phyloP scores from a whole-genome alignment of 2,888 invertebrate genomes.

The Strigamia transsilvanica region DNA sequence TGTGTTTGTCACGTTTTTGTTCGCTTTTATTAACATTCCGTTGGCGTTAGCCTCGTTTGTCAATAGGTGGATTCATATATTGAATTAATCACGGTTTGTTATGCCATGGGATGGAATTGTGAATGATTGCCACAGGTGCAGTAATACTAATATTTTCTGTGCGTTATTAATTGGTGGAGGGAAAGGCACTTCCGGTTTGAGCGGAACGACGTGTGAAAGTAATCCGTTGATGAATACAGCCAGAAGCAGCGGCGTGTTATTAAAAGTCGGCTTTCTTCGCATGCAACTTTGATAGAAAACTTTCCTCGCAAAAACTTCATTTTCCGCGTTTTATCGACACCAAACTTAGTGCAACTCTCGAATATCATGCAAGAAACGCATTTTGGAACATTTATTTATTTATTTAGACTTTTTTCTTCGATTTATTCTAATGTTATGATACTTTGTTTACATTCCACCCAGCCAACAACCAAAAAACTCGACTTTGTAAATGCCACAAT shows the following conservation, averaged over 20 bases:
- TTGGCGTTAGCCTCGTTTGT: constrained; percentile 25
- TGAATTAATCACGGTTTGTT: constrained; percentile 19
- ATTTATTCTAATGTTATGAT: too few relatives aligned
- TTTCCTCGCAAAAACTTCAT: too few relatives aligned
- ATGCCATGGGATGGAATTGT: not conserved
- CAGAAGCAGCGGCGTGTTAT: not conserved
- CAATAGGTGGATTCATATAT: not conserved
- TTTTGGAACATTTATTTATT: too few relatives aligned
- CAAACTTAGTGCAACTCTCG: too few relatives aligned
- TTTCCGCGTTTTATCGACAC: too few relatives aligned
- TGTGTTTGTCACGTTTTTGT: not conserved
- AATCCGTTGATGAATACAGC: constrained; percentile 1
- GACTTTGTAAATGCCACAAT: too few relatives aligned
- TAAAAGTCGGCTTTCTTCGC: not conserved
- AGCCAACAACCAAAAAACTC: too few relatives aligned
- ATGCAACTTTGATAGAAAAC: too few relatives aligned
- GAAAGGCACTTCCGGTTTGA: constrained; percentile 27
- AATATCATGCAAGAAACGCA: too few relatives aligned
- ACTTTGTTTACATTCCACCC: too few relatives aligned
- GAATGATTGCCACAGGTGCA: constrained; percentile 33
- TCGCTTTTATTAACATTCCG: constrained; percentile 6
- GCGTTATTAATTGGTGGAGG: constrained; percentile 37
- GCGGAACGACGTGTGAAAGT: constrained; percentile 9
- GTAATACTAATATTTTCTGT: constrained; percentile 37
- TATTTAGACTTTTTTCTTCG: too few relatives aligned